Evolutionary conservation across 2,888 invertebrate genomes (phyloP).

Genomic region (Hedya salicella): DNA sequence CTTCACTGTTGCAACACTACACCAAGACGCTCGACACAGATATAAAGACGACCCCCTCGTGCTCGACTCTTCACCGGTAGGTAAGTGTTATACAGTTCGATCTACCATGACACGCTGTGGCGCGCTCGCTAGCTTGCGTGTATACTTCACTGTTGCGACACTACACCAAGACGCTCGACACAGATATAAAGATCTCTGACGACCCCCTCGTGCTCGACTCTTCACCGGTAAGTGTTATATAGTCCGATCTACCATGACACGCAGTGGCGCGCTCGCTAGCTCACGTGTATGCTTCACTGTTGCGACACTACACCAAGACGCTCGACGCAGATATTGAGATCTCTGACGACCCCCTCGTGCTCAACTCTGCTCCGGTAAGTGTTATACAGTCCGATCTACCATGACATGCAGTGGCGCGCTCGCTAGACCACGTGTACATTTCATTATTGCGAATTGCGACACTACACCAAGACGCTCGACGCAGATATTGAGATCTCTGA

Average conservation of each 20-base stretch:
- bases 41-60: no score
- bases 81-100: slow-evolving; percentile 71
- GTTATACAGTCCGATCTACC: no score
- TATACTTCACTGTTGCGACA: slow-evolving; percentile 71
- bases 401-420: slow-evolving; percentile 62
- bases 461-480: slow-evolving; percentile 60
- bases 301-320: no score
- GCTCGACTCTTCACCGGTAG: no score
- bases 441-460: slow-evolving; percentile 70
- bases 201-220: slow-evolving; percentile 53
- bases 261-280: no score
- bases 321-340: no score
- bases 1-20: background rate
- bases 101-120: slow-evolving; percentile 69
- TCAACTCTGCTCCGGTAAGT: slow-evolving; percentile 64
- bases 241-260: no score
- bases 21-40: background rate
- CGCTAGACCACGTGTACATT: slow-evolving; percentile 66
- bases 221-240: no score
- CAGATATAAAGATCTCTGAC: slow-evolving; percentile 67
- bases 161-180: slow-evolving; percentile 59
- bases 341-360: slow-evolving; percentile 47
- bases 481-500: slow-evolving; percentile 69
- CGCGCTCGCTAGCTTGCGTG: slow-evolving; percentile 66
- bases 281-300: no score